Base-by-base conservation (phyloP, 2,797 vertebrate species). In the Typhlichthys subterraneus region DNA sequence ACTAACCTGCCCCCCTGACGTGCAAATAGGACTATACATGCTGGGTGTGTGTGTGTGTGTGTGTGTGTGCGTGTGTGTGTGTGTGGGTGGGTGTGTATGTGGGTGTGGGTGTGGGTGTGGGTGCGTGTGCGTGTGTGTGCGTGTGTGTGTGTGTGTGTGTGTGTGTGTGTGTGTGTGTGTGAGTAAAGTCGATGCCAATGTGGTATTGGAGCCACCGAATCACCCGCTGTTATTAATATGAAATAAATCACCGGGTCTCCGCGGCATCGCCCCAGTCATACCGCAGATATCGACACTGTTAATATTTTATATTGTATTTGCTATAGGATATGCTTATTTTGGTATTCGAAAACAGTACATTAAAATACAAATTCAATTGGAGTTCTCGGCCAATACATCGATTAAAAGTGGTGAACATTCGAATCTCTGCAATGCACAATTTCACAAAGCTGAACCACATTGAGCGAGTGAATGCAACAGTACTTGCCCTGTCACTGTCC, bases 281-380 rank as follows among this genome's bases (percentile, higher is more conserved):
- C 79, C 77, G 63, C 80, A 80, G 65, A 69, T 87, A 90, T 89
- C 82, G 88, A 92, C 85, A 86, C 75, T 60, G 79, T 90, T 89
- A 90, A 91, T 91, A 90, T 91, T 89, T 90, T 73, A 91, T 91
- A 87, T 81, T 81, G 82, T 83, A 77, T 84, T 81, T 78, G 85
- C 88, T 86, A 90, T 65, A 84, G 85, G 85, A 85, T 74, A 85
- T 73, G 79, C 87, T 87, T 73, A 85, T 89, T 89, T 89, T 63
- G 74, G 81, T 87, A 90, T 89, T 89, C 77, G 51, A 85, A 86
- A 88, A 80, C 71, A 86, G 73, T 83, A 73, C 82, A 85, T 87
- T 87, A 83, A 85, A 85, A 88, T 80, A 84, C 83, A 80, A 86
- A 87, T 85, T 81, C 86, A 88, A 87, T 81, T 83, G 14, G 50